These are phyloP conservation scores for Podotricha telesiphe DNA, from an alignment of 2,888 invertebrate genomes.

Conservation along the genomic window DNA sequence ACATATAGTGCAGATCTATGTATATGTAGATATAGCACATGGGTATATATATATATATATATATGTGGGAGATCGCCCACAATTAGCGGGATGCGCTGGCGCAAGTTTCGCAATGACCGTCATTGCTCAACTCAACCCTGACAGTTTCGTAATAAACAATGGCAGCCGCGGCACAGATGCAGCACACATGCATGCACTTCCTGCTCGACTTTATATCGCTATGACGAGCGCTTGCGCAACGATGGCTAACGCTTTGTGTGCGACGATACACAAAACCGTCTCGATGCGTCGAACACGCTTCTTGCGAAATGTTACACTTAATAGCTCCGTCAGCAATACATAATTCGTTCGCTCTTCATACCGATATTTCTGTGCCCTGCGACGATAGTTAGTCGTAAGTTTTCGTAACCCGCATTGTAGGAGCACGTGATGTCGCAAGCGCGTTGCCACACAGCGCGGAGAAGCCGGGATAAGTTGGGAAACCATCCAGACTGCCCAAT, in stretches of 20 bases:
- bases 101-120: constrained; percentile 71
- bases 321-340: constrained; percentile 60
- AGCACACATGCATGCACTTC: constrained; percentile 80
- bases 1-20: not conserved
- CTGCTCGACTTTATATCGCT: constrained; percentile 76
- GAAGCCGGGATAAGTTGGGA: constrained; percentile 82
- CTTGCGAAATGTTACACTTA: constrained; percentile 67
- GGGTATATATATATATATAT: no score
- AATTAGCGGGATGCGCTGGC: constrained; percentile 76
- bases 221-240: constrained; percentile 75
- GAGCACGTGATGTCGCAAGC: constrained; percentile 79
- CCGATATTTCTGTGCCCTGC: constrained; percentile 62
- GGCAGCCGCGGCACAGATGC: constrained; percentile 77
- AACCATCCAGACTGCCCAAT: constrained; percentile 81
- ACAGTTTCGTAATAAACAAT: constrained; percentile 81
- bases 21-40: not conserved
- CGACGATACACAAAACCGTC: constrained; percentile 64
- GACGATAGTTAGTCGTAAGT: constrained; percentile 74
- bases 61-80: constrained; percentile 68
- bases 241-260: constrained; percentile 64
- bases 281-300: constrained; percentile 58
- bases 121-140: constrained; percentile 81
- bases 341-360: constrained; percentile 57
- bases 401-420: constrained; percentile 82
- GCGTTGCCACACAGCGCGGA: constrained; percentile 71